Base-by-base conservation (phyloP, 2,888 invertebrate species). In the Lasioglossum pauxillum region DNA sequence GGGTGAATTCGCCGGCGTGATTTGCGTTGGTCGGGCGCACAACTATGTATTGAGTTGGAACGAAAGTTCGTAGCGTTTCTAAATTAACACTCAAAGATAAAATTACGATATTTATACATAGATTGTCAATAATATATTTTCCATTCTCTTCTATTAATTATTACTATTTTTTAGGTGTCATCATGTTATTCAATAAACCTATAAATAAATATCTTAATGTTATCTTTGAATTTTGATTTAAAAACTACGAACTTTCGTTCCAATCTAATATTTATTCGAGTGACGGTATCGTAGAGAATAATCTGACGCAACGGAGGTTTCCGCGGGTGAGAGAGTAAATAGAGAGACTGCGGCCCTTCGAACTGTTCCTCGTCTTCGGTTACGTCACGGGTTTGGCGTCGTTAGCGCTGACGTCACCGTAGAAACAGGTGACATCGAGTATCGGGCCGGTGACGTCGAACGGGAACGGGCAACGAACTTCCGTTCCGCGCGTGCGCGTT, bases 381-480 rank as follows among this genome's bases (percentile, higher is more conserved):
- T 79, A 77, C 89, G 91, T 91, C 91, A 91, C 75, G 27, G 1
- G 3, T 57, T n/a, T 10, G 57, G n/a, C 44, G 67, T 35, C 41
- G 57, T 27, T 38, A 14, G 14, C 27, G 7, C 78, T 91, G 91
- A 91, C 91, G 90, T 91, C 90, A 91, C 41, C 16, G 78, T 31
- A 73, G 83, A 78, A 91, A 91, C 91, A 91, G 91, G 90, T 91
- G 91, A 91, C 89, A 90, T 81, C 72, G 78, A 78, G 87, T 89
- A 89, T 85, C 35, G 79, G 83, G 73, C 41, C 41, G 38, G 76
- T 91, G 91, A 91, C 91, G 91, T 91, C 90, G 88, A 80, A 78
- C 53, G 82, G 35, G 82, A 83, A 83, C 90, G 91, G 91, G 74
- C 91, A 90, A 90, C 90, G 91, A 91, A 91, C 91, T 83, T 83